Conservation (phyloP, 2,888 invertebrate genomes). For the Dione vanillae region DNA sequence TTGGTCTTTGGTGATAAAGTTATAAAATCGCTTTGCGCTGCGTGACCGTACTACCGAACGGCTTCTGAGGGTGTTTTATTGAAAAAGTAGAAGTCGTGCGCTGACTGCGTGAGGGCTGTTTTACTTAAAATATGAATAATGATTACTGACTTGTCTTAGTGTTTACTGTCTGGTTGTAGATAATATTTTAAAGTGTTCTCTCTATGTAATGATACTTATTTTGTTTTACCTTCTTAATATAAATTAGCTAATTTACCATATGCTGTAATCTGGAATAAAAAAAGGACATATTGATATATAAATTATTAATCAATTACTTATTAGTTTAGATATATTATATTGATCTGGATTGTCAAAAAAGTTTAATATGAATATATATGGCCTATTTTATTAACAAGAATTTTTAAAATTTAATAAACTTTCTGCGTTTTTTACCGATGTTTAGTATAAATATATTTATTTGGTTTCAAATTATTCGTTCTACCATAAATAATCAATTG, state of each 20-base stretch:
- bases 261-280: neutral
- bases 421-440: no score
- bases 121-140: conserved; percentile 79
- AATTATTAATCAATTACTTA: no score
- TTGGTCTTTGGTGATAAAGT: conserved; percentile 74
- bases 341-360: no score
- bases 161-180: conserved; percentile 15
- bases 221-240: neutral
- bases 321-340: no score
- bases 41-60: conserved; percentile 78
- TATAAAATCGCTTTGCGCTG: conserved; percentile 78
- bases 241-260: neutral
- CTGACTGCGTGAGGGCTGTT: conserved; percentile 69
- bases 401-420: no score
- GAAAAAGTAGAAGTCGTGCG: conserved; percentile 81
- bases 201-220: neutral
- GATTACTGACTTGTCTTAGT: conserved; percentile 43
- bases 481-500: neutral
- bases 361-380: no score
- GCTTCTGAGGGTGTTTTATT: conserved; percentile 77
- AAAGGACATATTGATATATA: no score
- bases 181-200: neutral
- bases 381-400: no score
- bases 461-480: neutral
- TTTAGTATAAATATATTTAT: no score